These are phyloP conservation scores for Ctena decussata DNA, from an alignment of 2,888 invertebrate species.

Conservation along the genomic window DNA sequence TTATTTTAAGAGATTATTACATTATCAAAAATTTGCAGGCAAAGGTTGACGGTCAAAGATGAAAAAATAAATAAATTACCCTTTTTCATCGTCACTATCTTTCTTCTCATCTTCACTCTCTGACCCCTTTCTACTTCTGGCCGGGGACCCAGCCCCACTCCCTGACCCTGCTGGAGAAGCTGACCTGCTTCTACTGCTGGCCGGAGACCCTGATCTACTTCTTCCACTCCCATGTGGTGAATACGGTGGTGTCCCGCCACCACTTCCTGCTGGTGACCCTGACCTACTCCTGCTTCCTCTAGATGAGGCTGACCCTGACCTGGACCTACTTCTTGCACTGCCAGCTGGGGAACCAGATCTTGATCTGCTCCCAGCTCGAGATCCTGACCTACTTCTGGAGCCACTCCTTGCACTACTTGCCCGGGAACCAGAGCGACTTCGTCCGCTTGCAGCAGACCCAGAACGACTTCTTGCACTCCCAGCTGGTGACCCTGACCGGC, in stretches of 20 bases:
- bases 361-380: constrained; percentile 45
- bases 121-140: not conserved
- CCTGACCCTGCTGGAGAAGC: not conserved
- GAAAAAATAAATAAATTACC: no score
- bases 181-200: constrained; percentile 38
- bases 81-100: not conserved
- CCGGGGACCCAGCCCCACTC: not conserved
- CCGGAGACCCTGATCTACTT: constrained; percentile 63
- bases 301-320: constrained; percentile 33
- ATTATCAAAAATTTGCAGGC: no score
- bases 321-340: constrained; percentile 24
- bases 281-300: constrained; percentile 56
- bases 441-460: constrained; percentile 39
- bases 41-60: no score
- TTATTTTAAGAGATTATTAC: no score
- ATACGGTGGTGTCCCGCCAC: constrained; percentile 62
- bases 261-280: constrained; percentile 58
- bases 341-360: constrained; percentile 34
- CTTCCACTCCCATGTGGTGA: constrained; percentile 67
- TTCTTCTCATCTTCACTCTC: not conserved
- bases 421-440: constrained; percentile 50
- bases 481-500: constrained; percentile 25
- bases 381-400: constrained; percentile 16
- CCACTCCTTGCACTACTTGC: constrained; percentile 10
- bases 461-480: constrained; percentile 50